Conservation (phyloP, 2,888 invertebrate genomes). For the Doris montereyensis region DNA sequence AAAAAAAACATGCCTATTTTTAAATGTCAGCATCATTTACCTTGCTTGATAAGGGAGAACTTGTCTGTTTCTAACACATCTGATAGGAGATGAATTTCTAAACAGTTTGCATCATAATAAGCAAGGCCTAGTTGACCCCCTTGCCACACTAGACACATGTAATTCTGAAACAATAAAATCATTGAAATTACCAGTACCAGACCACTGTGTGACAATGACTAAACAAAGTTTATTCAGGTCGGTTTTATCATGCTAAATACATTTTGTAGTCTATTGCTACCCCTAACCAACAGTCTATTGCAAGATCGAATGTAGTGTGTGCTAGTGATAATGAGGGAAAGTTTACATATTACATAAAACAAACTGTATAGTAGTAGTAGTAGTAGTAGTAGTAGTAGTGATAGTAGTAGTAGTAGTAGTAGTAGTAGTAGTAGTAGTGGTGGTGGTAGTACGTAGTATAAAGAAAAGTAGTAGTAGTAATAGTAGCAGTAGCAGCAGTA, state of each 20-base stretch:
- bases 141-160: conserved; percentile 80
- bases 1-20: no score
- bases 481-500: background rate
- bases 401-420: conserved; percentile 14
- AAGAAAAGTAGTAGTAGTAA: background rate
- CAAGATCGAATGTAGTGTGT: background rate
- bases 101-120: conserved; percentile 80
- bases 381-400: conserved; percentile 17
- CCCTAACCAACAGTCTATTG: no score
- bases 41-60: conserved; percentile 76
- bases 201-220: no score
- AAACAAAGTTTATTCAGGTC: no score
- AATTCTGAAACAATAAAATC: conserved; percentile 73
- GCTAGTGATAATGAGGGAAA: no score
- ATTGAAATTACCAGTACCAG: no score
- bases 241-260: no score
- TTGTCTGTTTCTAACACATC: conserved; percentile 81
- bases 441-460: background rate
- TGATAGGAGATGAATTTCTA: conserved; percentile 80
- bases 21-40: conserved; percentile 49
- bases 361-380: background rate
- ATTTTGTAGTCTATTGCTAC: no score
- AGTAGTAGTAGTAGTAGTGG: conserved; percentile 10
- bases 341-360: no score
- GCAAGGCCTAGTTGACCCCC: conserved; percentile 82